Evolutionary conservation across 1,140 invertebrate species (phyloP).

Genomic region (Hyles vespertilio): DNA sequence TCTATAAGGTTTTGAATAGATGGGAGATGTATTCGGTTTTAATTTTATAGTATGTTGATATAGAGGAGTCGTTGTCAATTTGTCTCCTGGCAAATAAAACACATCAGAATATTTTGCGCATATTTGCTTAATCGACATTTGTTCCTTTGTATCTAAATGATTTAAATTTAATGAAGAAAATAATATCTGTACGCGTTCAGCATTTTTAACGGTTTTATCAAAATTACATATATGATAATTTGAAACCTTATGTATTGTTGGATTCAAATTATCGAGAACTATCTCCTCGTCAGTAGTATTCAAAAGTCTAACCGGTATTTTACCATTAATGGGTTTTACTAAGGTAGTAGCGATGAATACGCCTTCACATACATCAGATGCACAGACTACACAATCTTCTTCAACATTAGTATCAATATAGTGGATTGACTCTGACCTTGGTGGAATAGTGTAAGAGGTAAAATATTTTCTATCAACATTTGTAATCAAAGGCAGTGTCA

Average conservation of each 20-base stretch:
- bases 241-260: constrained; percentile 8
- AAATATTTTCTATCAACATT: neutral
- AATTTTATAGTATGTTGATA: constrained; percentile 29
- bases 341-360: constrained; percentile 21
- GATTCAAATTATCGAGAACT: constrained; percentile 15
- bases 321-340: constrained; percentile 17
- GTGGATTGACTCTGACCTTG: constrained; percentile 24
- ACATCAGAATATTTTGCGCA: constrained; percentile 37
- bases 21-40: constrained; percentile 11
- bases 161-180: constrained; percentile 25
- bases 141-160: constrained; percentile 10
- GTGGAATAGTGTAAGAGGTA: constrained; percentile 14
- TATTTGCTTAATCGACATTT: constrained; percentile 21
- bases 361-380: constrained; percentile 16
- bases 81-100: constrained; percentile 31
- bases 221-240: constrained; percentile 21
- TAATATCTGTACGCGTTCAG: constrained; percentile 4
- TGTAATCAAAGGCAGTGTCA: too few relatives aligned
- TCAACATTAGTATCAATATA: constrained; percentile 13
- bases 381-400: constrained; percentile 18
- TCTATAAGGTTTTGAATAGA: constrained; percentile 2
- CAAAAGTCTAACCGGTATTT: constrained; percentile 21
- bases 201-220: constrained; percentile 1
- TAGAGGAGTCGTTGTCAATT: constrained; percentile 24
- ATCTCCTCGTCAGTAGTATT: constrained; percentile 21